Evolutionary conservation across 2,888 invertebrate species (phyloP).

Genomic region (Leucoptera coffeella): DNA sequence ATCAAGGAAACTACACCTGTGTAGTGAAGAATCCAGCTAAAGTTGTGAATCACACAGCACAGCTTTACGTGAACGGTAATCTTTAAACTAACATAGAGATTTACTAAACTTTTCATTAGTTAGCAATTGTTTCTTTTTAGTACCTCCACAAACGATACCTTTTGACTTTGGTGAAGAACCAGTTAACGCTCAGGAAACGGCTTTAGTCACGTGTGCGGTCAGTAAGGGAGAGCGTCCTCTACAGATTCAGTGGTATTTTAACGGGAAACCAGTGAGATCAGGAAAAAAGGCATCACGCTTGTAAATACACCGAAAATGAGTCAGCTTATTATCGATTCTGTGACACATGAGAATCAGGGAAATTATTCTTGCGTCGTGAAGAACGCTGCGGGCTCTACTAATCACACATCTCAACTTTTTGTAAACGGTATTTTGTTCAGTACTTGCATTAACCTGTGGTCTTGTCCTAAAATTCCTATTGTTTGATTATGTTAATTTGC

Average conservation of each 20-base stretch:
- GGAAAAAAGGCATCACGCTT: conserved; percentile 37
- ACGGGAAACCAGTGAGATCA: conserved; percentile 16
- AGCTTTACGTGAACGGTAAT: conserved; percentile 43
- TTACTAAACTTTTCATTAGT: no score
- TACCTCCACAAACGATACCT: conserved; percentile 57
- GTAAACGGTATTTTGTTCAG: conserved; percentile 51
- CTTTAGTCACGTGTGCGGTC: conserved; percentile 60
- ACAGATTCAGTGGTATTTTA: conserved; percentile 58
- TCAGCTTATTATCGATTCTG: conserved; percentile 45
- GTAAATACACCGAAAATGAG: conserved; percentile 40
- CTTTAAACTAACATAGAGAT: no score
- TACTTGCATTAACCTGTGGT: no score
- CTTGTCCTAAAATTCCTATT: no score
- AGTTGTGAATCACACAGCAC: conserved; percentile 28
- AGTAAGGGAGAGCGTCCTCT: conserved; percentile 66
- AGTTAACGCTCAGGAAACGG: conserved; percentile 56
- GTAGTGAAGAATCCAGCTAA: conserved; percentile 47
- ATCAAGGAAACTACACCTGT: conserved; percentile 49
- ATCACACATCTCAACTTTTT: conserved; percentile 29
- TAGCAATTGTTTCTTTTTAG: no score
- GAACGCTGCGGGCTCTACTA: conserved; percentile 40
- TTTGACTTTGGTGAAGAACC: conserved; percentile 58
- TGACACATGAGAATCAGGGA: conserved; percentile 39
- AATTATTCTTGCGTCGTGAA: conserved; percentile 48
- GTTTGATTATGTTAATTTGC: no score